A percentile compares a stretch with the other conserved stretches of the same genome.
Evolutionary conservation across 2,113 vertebrate genomes (phyloP).

Genomic region (Zosterops hypoxanthus): DNA sequence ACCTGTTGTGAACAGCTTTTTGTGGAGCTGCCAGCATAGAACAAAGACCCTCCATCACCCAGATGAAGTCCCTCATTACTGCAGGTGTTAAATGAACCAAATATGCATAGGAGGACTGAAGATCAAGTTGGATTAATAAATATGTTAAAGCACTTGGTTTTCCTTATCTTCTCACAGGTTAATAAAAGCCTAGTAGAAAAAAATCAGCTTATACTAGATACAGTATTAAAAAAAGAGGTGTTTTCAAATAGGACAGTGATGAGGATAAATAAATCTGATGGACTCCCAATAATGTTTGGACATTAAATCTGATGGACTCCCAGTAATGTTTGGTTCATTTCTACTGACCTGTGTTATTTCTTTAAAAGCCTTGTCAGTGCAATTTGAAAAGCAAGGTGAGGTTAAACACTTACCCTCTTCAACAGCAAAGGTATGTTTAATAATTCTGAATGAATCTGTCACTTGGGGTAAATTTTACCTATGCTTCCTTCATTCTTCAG

Average conservation of each 20-base stretch:
- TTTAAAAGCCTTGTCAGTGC: not conserved
- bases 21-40: not conserved
- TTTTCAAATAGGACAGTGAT: not conserved
- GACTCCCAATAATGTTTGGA: not conserved
- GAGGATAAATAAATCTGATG: not conserved
- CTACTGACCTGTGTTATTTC: not conserved
- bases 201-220: not conserved
- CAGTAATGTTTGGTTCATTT: not conserved
- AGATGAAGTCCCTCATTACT: not conserved
- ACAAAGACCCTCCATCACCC: accelerated
- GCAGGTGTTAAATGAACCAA: not conserved
- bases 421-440: not conserved
- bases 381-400: not conserved
- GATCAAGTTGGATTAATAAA: not conserved
- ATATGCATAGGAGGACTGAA: not conserved
- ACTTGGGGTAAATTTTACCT: not conserved
- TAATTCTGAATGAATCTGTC: constrained; percentile 62
- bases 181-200: not conserved
- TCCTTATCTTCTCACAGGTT: not conserved
- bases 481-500: constrained; percentile 45
- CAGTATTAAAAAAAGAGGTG: not conserved
- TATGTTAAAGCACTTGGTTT: not conserved
- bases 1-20: not conserved
- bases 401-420: not conserved
- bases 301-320: not conserved